Base-by-base conservation (phyloP, 2,888 invertebrate species). In the Steinernema hermaphroditum region DNA sequence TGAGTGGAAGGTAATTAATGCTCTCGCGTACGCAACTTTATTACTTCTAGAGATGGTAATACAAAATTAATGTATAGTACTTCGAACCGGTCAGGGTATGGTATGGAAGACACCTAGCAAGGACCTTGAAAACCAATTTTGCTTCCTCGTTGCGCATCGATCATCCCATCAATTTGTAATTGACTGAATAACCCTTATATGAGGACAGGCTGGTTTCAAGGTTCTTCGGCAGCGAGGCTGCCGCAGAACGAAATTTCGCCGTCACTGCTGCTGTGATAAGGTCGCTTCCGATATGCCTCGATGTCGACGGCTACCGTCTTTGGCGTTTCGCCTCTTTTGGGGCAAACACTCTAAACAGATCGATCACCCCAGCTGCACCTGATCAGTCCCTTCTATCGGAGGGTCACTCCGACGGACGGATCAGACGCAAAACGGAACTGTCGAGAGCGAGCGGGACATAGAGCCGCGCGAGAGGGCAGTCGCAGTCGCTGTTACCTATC, bases 101-200 rank as follows among this genome's bases (percentile, higher is more conserved):
- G n/a, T n/a, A n/a, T n/a, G 32, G 29, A 62, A 62, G 62, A 62
- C 62, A 16, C 54, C 62, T 2, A 14, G 62, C 27, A 62, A 62
- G 27, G 62, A 62, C 62, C 62, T 62, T 62, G 62, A 62, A 62
- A 62, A 62, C 62, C 62, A 62, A 62, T 62, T 62, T 62, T 32
- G 62, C 62, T 62, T 62, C 62, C 62, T 62, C 62, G 62, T 62
- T 32, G 62, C 62, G 32, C 62, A 62, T 62, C 62, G 62, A 62
- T 62, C 62, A 62, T 62, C 62, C 62, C 62, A 62, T 62, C 62
- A 62, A 62, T 62, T 62, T 62, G 62, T 62, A 62, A 62, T 62
- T 62, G 62, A 62, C 62, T 62, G 62, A 62, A 62, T 62, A 62
- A 62, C 62, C 62, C 62, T 62, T 62, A 34, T 62, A 62, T 62